Conservation (phyloP, 2,888 invertebrate species). For the Caenorhabditis imperialis region DNA sequence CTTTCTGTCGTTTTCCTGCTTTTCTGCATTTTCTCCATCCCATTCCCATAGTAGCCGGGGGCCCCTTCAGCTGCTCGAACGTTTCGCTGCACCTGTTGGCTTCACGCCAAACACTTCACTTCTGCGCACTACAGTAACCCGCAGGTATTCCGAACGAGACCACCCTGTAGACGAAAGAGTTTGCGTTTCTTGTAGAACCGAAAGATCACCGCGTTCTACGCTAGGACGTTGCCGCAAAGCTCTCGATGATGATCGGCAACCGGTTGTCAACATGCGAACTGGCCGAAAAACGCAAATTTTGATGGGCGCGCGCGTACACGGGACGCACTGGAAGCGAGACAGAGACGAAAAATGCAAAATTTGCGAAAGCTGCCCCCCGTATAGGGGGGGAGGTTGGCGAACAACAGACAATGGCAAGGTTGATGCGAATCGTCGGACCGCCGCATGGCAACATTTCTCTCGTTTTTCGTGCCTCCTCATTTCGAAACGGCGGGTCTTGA, state of each 20-base stretch:
- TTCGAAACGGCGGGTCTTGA: too few species aligned
- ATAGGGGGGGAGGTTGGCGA: constrained; percentile 15
- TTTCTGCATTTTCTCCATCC: constrained; percentile 19
- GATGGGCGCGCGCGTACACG: constrained; percentile 25
- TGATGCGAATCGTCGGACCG: constrained; percentile 42
- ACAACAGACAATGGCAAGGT: constrained; percentile 54
- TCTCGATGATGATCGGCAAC: constrained; percentile 58
- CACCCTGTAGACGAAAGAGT: not conserved
- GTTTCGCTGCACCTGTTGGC: constrained; percentile 45
- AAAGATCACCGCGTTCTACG: constrained; percentile 43
- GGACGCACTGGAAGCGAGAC: constrained; percentile 23
- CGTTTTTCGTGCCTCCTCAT: not conserved
- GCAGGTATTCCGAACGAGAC: too few species aligned
- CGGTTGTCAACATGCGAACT: constrained; percentile 54
- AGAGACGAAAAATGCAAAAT: constrained; percentile 18
- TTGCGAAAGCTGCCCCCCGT: constrained; percentile 40
- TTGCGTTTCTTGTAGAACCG: constrained; percentile 44
- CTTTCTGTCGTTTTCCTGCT: constrained; percentile 49
- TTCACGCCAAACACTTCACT: constrained; percentile 22
- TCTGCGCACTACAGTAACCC: too few species aligned
- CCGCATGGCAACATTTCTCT: constrained; percentile 26
- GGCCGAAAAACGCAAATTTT: constrained; percentile 49
- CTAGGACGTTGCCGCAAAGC: constrained; percentile 48
- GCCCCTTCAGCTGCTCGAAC: constrained; percentile 50
- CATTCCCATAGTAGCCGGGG: constrained; percentile 23